Percentiles rank a stretch among this genome's conserved stretches.
Evolutionary conservation across 2,888 invertebrate species (phyloP).

Genomic region (Cacoxenus indagator): DNA sequence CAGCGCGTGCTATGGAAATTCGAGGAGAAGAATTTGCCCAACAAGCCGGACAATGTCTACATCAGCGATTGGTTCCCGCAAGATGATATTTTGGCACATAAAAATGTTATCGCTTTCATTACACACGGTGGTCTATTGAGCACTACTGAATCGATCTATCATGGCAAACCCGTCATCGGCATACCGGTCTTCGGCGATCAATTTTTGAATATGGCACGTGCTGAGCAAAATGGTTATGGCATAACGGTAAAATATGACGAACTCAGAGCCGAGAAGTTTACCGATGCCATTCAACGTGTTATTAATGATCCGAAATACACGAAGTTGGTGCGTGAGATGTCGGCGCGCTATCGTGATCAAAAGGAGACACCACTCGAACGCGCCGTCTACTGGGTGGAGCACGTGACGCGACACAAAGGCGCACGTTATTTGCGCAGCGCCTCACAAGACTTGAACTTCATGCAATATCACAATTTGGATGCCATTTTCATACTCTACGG

Average conservation of each 20-base stretch:
- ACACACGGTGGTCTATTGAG: constrained; percentile 71
- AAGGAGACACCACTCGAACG: constrained; percentile 43
- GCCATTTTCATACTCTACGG: constrained; percentile 35
- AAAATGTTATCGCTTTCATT: constrained; percentile 69
- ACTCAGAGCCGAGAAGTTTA: constrained; percentile 58
- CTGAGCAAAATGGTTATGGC: constrained; percentile 67
- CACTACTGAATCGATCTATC: constrained; percentile 69
- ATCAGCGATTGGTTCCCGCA: constrained; percentile 70
- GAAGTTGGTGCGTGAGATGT: constrained; percentile 32
- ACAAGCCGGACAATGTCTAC: constrained; percentile 54
- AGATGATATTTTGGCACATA: constrained; percentile 68
- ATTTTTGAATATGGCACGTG: constrained; percentile 69
- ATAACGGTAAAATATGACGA: constrained; percentile 56
- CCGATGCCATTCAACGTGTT: constrained; percentile 39
- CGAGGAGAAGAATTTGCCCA: constrained; percentile 56
- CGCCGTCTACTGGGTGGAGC: constrained; percentile 53
- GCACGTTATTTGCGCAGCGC: constrained; percentile 48
- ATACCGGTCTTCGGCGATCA: constrained; percentile 72
- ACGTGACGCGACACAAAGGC: constrained; percentile 48
- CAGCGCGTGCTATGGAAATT: constrained; percentile 70
- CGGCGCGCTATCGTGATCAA: constrained; percentile 46
- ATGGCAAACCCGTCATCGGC: constrained; percentile 70
- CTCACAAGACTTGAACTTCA: constrained; percentile 42
- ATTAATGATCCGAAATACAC: constrained; percentile 39
- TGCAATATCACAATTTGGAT: constrained; percentile 49